These are phyloP conservation scores for Stenopsyche tienmushanensis DNA, from an alignment of 1,140 invertebrate species.

Conservation along the genomic window DNA sequence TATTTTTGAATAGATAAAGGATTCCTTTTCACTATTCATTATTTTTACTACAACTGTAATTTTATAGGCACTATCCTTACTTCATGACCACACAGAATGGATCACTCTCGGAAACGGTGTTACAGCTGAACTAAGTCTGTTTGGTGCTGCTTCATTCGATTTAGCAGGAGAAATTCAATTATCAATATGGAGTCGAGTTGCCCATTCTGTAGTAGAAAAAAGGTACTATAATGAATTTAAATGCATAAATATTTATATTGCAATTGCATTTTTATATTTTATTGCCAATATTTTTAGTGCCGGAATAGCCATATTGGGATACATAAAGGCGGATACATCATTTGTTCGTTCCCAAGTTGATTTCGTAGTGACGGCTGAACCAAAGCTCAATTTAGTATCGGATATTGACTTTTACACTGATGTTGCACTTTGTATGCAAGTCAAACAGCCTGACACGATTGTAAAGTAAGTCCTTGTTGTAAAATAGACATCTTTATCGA, in stretches of 20 bases:
- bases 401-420: conserved; percentile 79
- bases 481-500: no score
- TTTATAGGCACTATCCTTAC: conserved; percentile 65
- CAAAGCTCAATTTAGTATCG: conserved; percentile 71
- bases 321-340: conserved; percentile 64
- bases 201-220: conserved; percentile 77
- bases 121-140: conserved; percentile 66
- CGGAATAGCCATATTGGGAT: conserved; percentile 68
- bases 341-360: conserved; percentile 71
- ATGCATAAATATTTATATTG: not conserved
- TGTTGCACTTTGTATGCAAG: conserved; percentile 77
- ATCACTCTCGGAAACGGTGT: conserved; percentile 75
- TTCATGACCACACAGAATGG: conserved; percentile 73
- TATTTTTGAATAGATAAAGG: no score
- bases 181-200: conserved; percentile 85
- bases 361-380: conserved; percentile 70
- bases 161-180: conserved; percentile 81
- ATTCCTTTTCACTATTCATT: no score
- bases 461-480: conserved; percentile 62
- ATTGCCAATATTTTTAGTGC: conserved; percentile 58
- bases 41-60: no score
- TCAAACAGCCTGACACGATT: conserved; percentile 68
- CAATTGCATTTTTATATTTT: not conserved
- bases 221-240: conserved; percentile 50
- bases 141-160: conserved; percentile 78